phyloP scores from a whole-genome alignment of 2,888 invertebrate species.

The Chironomus tentans region DNA sequence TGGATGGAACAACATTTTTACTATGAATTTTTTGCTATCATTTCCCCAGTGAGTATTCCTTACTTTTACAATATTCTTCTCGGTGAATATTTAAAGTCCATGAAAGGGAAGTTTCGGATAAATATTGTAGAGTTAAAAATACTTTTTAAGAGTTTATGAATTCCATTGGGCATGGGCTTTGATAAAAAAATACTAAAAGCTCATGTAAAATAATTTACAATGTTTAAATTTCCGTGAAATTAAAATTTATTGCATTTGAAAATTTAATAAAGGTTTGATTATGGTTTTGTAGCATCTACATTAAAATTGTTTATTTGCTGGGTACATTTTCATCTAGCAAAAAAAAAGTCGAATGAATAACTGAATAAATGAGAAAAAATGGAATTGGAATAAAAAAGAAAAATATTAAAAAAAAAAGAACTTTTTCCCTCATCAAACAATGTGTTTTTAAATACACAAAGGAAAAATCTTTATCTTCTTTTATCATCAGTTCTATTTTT shows the following conservation, averaged over 20 bases:
- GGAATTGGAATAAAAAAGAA: not conserved
- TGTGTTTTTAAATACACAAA: conserved; percentile 4
- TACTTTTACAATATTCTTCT: not conserved
- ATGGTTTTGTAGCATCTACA: too few relatives aligned
- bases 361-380: not conserved
- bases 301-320: too few relatives aligned
- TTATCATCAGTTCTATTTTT: not conserved
- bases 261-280: too few relatives aligned
- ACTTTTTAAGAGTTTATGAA: too few relatives aligned
- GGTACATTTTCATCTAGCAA: too few relatives aligned
- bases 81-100: not conserved
- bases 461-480: not conserved
- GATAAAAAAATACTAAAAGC: too few relatives aligned
- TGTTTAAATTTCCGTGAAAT: too few relatives aligned
- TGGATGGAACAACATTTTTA: not conserved
- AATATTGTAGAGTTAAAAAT: not conserved
- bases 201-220: too few relatives aligned
- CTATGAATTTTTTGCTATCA: not conserved
- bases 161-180: too few relatives aligned
- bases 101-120: not conserved
- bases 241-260: too few relatives aligned
- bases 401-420: not conserved
- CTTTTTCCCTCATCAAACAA: not conserved
- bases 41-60: not conserved
- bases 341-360: too few relatives aligned